phyloP scores from a whole-genome alignment of 2,888 invertebrate species.

The Epistrophe eligans region DNA sequence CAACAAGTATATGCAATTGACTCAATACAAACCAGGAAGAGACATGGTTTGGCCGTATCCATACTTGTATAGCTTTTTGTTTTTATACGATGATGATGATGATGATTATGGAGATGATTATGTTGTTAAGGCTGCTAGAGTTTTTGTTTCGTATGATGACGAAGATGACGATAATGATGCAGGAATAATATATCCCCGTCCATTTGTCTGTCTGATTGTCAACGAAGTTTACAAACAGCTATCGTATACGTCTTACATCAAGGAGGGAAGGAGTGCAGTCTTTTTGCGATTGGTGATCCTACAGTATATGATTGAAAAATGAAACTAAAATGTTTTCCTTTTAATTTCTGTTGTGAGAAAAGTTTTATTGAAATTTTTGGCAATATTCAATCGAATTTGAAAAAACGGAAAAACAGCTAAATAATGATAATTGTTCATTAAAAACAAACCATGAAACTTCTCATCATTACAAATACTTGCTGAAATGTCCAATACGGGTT shows the following conservation, averaged over 20 bases:
- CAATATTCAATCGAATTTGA: neutral
- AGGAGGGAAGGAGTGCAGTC: neutral
- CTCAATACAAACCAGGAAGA: slow-evolving; percentile 56
- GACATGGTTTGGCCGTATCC: slow-evolving; percentile 8
- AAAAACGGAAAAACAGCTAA: too few relatives aligned
- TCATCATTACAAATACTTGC: too few relatives aligned
- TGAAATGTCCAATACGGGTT: too few relatives aligned
- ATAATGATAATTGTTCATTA: too few relatives aligned
- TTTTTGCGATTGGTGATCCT: neutral
- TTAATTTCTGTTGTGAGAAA: too few relatives aligned
- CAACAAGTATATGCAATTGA: slow-evolving; percentile 43
- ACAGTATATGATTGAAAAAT: slow-evolving; percentile 31
- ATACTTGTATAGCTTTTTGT: neutral
- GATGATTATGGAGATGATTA: slow-evolving; percentile 35
- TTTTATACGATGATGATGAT: slow-evolving; percentile 38
- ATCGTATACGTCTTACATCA: neutral
- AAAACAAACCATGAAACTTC: too few relatives aligned
- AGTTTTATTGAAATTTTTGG: too few relatives aligned
- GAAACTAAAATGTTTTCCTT: neutral
- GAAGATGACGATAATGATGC: slow-evolving; percentile 49
- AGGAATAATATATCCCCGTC: slow-evolving; percentile 48
- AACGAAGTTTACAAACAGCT: slow-evolving; percentile 21
- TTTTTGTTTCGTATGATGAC: slow-evolving; percentile 48
- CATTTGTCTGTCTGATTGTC: slow-evolving; percentile 62
- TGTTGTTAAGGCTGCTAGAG: slow-evolving; percentile 36